Base-by-base conservation (phyloP, 1,140 invertebrate genomes). In the Danaus melanippus region DNA sequence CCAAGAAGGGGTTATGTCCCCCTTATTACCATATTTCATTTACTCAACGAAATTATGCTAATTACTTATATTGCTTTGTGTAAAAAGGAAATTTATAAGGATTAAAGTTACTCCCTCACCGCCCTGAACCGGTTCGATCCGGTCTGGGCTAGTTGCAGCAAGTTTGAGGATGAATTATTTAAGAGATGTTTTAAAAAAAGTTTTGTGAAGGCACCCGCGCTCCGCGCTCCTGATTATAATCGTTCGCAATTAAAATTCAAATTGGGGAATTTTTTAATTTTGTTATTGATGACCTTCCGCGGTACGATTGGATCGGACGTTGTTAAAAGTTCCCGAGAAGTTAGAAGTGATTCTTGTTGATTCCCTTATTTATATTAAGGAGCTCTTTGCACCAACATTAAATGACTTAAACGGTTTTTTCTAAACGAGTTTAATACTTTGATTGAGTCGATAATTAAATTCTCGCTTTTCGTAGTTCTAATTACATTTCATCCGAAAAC, bases 11-110 rank as follows among this genome's bases (percentile, higher is more conserved):
- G 74, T 80, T 70, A 67, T 62, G 50, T 60, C 71, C 79, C 79
- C 79, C 84, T 84, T 68, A 86, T 86, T 86, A 86, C 84, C 84
- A 86, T 86, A 86, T 86, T 86, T 84, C 84, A 86, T 86, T 86
- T 86, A 84, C 84, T 86, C 84, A 86, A 86, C 84, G 81, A 86
- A 86, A 86, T 86, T 86, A 86, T 86, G 84, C 84, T 86, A 86
- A 86, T 86, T 86, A 86, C 79, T 84, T 84, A 86, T 86, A 86
- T 86, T 86, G 84, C 84, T 86, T 84, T 86, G 84, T 84, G 84
- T 86, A 86, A 86, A 86, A 86, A 86, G 84, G 84, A 86, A 86
- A 86, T 86, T 86, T 86, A 84, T 86, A 83, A 84, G 84, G 84
- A 86, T 86, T 86, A 84, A 84, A 86, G 72, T 83, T 84, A 76